Percentiles rank a stretch among this genome's conserved stretches.
Evolutionary conservation across 2,113 vertebrate species (phyloP).

Genomic region (Clupea harengus): DNA sequence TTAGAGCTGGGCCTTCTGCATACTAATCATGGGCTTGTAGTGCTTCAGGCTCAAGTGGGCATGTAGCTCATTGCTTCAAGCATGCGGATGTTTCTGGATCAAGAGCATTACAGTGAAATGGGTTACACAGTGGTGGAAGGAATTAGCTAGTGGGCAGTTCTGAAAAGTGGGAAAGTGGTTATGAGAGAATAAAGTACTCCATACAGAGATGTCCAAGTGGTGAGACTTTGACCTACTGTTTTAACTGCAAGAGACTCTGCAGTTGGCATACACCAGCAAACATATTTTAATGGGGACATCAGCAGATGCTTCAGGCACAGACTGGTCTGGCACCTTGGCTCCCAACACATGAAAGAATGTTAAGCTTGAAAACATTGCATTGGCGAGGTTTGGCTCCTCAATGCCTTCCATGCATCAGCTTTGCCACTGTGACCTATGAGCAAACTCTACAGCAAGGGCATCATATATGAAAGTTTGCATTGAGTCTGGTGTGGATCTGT

Average conservation of each 20-base stretch:
- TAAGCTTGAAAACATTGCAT: neutral
- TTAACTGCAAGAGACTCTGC: neutral
- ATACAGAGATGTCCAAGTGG: neutral
- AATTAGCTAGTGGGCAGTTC: neutral
- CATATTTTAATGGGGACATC: constrained; percentile 28
- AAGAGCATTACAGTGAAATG: neutral
- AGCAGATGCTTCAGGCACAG: constrained; percentile 21
- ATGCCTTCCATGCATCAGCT: neutral
- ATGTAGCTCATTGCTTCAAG: neutral
- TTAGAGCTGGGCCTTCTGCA: neutral
- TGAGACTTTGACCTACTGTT: constrained; percentile 28
- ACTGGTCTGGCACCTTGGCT: constrained; percentile 9
- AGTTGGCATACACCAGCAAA: constrained; percentile 6
- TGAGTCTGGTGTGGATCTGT: neutral
- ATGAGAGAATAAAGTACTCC: neutral
- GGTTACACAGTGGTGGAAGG: neutral
- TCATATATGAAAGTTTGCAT: neutral
- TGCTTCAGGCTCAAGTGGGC: neutral
- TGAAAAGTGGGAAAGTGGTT: neutral
- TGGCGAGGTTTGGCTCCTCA: neutral
- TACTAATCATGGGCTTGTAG: neutral
- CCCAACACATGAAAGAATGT: neutral
- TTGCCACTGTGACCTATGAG: neutral
- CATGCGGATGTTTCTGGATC: neutral
- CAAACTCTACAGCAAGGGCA: neutral